These are phyloP conservation scores for Eupeodes luniger DNA, from an alignment of 2,888 invertebrate genomes.

Conservation along the genomic window DNA sequence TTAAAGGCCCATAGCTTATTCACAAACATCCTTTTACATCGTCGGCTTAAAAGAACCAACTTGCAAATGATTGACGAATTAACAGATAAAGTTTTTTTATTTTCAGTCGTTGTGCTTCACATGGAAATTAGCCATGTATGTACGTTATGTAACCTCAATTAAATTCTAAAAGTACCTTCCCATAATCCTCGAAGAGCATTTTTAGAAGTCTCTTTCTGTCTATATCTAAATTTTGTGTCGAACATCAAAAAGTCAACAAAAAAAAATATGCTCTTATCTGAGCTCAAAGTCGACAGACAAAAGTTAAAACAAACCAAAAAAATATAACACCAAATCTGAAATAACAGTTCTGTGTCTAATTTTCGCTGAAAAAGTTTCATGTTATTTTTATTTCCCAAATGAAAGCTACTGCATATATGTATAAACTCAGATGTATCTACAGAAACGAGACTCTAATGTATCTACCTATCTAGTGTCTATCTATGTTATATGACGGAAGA, in stretches of 20 bases:
- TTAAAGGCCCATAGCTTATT: no score
- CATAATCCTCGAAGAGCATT: not conserved
- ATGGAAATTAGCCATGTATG: not conserved
- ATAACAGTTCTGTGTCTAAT: constrained; percentile 20
- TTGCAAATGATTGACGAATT: not conserved
- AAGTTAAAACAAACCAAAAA: not conserved
- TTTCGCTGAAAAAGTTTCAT: constrained; percentile 25
- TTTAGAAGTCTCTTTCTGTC: not conserved
- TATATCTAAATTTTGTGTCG: not conserved
- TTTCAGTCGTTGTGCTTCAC: no score
- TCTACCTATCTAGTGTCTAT: not conserved
- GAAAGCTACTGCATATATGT: not conserved
- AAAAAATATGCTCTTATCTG: not conserved
- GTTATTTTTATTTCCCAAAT: constrained; percentile 28
- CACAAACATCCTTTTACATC: not conserved
- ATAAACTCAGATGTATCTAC: no score
- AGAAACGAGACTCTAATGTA: not conserved
- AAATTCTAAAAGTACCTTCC: not conserved
- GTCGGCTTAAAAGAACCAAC: not conserved
- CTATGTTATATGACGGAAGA: not conserved
- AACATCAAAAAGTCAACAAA: constrained; percentile 5
- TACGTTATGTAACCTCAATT: not conserved
- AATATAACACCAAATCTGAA: constrained; percentile 7
- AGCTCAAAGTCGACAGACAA: not conserved
- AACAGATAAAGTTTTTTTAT: not conserved